Evolutionary conservation across 2,113 vertebrate genomes (phyloP), one percentile per base, ranked within the genome.

Genomic region (Stigmatopora argus): DNA sequence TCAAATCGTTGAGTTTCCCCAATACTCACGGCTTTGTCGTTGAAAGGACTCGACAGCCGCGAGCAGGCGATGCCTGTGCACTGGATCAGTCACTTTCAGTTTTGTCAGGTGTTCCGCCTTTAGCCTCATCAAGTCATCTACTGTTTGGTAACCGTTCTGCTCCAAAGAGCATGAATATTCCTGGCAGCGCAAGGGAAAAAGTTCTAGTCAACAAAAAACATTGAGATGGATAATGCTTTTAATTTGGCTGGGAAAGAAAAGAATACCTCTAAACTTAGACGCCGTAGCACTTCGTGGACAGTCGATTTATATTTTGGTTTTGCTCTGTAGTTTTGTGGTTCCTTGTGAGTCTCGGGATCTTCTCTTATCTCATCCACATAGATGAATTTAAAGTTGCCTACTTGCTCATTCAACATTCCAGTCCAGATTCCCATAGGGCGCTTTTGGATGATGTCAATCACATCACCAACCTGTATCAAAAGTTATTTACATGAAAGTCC

Each of bases 331-430:
- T 57, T 26, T 60, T 84, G 89, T 65, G 65, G 83, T 61, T 90
- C 92, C 77, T 64, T n/a, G 62, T 87, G 49, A 2, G 66, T 45
- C 71, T 91, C 92, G 13, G 90, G 90, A 78, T 90, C 90, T 57
- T 87, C 88, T 19, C 55, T 47, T 66, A 91, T 75, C 88, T 92
- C 64, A 65, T 98, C 93, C 72, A 98, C 96, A 0, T 98, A 99
- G 85, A 99, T 94, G 75, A 99, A 99, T 84, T 99, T 99, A 83
- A 99, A 99, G 77, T 90, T 93, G 66, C 96, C 96, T 15, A 93
- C 83, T 79, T 91, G 94, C 73, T 91, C 91, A 62, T 95, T 93
- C 72, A 98, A 70, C 90, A 93, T 89, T 60, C 96, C 96, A 0
- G 91, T 97, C 96, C 96, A 99, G 80, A 93, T 97, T 19, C 96